Evolutionary conservation across 2,888 invertebrate species (phyloP), one percentile per base, ranked within the genome.

Genomic region (Cheilosia soror): DNA sequence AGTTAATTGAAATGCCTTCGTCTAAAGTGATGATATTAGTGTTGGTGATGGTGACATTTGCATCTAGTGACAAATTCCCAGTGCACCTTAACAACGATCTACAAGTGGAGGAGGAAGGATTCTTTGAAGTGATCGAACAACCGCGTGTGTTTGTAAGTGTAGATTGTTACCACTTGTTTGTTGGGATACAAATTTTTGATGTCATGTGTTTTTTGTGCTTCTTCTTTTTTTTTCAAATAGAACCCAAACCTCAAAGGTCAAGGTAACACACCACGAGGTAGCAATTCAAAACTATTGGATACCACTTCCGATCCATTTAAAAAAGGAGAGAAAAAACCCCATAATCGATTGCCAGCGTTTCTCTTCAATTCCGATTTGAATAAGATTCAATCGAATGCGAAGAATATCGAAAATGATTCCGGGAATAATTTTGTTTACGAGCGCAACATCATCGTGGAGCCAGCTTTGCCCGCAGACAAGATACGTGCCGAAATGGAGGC

Each of bases 341-440:
- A 83, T 72, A 88, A 75, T 57, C 87, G 87, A 62, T 77, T 89
- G 86, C 88, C 88, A 27, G 87, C 87, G 78, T 89, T 88, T 81
- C 78, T 89, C 44, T 88, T 89, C 44, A 89, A 89, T 73, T 87
- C 88, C 58, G 90, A 90, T 84, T 86, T 88, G 68, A 88, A 87
- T 42, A 90, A 90, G 88, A 91, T 90, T 87, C 90, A 90, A 88
- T 90, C 90, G 75, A 89, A 91, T 87, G 88, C 89, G 49, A 90
- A 90, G 88, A 89, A 90, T 88, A 91, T 90, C 76, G 87, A 88
- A 78, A 87, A 89, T 80, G 89, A 90, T 87, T 88, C 88, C 63
- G 88, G 89, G 71, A 88, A 89, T 49, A 89, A 90, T 88, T 90
- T 90, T 87, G 88, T 90, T 86, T 89, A 89, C 86, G 89, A 89